These are phyloP conservation scores for Chloroceryle aenea DNA, from an alignment of 2,113 vertebrate genomes.

Conservation along the genomic window DNA sequence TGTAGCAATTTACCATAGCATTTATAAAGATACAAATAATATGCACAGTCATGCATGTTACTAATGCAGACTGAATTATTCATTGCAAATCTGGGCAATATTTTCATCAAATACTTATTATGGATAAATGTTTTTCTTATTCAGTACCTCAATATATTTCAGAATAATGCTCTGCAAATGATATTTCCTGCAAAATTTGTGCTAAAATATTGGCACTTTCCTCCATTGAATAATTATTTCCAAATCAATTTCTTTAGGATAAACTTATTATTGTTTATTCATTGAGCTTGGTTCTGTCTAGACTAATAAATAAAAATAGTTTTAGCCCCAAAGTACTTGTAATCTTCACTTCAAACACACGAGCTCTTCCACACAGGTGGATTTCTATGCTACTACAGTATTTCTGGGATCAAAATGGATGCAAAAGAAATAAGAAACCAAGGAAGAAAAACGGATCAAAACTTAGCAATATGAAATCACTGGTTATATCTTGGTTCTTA, in stretches of 20 bases:
- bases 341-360: not conserved
- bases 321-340: not conserved
- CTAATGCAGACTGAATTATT: constrained; percentile 52
- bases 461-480: not conserved
- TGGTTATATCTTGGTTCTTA: not conserved
- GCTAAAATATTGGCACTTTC: constrained; percentile 10
- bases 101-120: constrained; percentile 40
- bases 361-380: not conserved
- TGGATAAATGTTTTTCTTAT: constrained; percentile 28
- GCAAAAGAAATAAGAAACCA: not conserved
- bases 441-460: not conserved
- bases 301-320: not conserved
- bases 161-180: constrained; percentile 27
- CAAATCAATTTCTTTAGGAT: not conserved
- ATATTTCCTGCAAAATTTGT: not conserved
- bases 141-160: not conserved
- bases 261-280: not conserved
- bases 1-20: not conserved
- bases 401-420: not conserved
- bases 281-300: not conserved
- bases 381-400: not conserved
- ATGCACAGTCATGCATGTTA: not conserved
- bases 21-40: constrained; percentile 5
- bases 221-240: constrained; percentile 34
- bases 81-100: constrained; percentile 13